A percentile compares a stretch with the other conserved stretches of the same genome.
Conservation (phyloP, 2,797 vertebrate species). For the Hyperoplus immaculatus region DNA sequence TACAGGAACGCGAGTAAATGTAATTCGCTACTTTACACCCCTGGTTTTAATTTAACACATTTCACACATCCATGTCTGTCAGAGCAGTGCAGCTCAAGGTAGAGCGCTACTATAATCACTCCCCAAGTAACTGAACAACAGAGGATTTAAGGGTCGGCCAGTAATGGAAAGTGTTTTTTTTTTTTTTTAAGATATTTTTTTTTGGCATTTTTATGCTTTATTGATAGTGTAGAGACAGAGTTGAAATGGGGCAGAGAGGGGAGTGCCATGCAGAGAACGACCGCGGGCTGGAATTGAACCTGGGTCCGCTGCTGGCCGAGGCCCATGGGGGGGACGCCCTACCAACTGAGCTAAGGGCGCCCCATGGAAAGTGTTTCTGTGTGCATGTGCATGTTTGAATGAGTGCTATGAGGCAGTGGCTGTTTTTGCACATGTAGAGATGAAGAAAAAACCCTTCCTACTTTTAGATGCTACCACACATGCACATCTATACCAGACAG, state of each 20-base stretch:
- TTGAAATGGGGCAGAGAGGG: too few species aligned
- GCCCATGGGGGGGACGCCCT: too few species aligned
- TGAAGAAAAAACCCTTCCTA: constrained; percentile 40
- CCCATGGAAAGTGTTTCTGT: constrained; percentile 23
- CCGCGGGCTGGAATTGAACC: too few species aligned
- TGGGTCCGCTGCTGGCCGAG: too few species aligned
- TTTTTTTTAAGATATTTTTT: too few species aligned
- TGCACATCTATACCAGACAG: constrained; percentile 3
- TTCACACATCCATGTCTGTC: constrained; percentile 51
- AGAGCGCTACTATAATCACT: constrained; percentile 66
- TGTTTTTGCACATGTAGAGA: constrained; percentile 14
- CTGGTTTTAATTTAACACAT: constrained; percentile 63
- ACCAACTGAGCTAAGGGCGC: too few species aligned
- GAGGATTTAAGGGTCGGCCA: constrained; percentile 75
- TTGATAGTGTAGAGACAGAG: too few species aligned
- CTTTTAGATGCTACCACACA: constrained; percentile 16
- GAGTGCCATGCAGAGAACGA: too few species aligned
- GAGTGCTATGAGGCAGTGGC: constrained; percentile 29
- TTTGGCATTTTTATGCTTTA: too few species aligned
- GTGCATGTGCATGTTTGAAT: constrained; percentile 10
- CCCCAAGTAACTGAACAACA: constrained; percentile 72
- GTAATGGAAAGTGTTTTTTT: constrained; percentile 39
- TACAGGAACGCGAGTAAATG: too few species aligned
- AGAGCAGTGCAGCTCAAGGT: constrained; percentile 30
- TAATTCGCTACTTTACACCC: too few species aligned